Evolutionary conservation across 2,888 invertebrate species (phyloP).

Genomic region (Pardosa pseudoannulata): DNA sequence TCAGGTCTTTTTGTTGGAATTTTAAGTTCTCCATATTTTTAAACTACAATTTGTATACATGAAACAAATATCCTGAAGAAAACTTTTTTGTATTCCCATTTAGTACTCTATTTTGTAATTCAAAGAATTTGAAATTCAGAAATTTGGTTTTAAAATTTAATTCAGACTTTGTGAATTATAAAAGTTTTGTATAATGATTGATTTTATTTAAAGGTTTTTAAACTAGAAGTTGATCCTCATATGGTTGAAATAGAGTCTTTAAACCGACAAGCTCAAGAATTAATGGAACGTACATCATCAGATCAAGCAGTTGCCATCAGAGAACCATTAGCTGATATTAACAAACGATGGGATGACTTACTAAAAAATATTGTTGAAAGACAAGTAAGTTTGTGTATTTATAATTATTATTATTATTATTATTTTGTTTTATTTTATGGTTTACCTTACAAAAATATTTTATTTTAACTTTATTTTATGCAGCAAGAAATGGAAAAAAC

Average conservation of each 20-base stretch:
- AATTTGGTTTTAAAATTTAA: no score
- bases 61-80: no score
- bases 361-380: constrained; percentile 93
- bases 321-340: constrained; percentile 92
- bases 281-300: constrained; percentile 93
- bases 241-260: constrained; percentile 98
- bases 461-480: constrained; percentile 16
- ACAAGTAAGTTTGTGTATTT: constrained; percentile 80
- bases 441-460: not conserved
- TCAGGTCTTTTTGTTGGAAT: no score
- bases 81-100: no score
- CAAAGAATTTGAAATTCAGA: no score
- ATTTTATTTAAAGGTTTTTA: constrained; percentile 82
- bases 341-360: constrained; percentile 93
- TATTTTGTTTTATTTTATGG: not conserved
- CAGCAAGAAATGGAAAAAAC: constrained; percentile 91
- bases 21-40: no score
- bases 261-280: constrained; percentile 96
- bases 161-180: no score
- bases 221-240: constrained; percentile 96
- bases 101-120: no score
- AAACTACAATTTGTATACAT: no score
- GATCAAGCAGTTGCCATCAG: constrained; percentile 96
- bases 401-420: not conserved
- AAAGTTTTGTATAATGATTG: no score